Conservation (phyloP, 2,797 vertebrate species). For the Eptatretus atami region DNA sequence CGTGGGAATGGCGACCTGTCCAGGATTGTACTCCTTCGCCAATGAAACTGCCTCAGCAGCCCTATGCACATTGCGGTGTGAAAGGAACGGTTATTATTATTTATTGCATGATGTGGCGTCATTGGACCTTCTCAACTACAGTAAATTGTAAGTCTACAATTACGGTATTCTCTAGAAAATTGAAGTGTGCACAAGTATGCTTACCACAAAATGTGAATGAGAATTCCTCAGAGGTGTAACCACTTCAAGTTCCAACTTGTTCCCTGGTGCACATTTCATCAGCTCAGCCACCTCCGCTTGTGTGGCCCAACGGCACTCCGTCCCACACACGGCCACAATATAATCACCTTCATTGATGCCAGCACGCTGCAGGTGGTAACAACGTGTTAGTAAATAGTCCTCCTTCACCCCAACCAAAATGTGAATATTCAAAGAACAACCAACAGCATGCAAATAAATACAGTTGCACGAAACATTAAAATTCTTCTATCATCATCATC, state of each 20-base stretch:
- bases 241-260: background rate
- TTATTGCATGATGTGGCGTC: no score
- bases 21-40: no score
- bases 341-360: constrained; percentile 3
- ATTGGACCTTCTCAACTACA: no score
- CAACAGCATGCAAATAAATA: background rate
- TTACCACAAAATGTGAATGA: no score
- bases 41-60: no score
- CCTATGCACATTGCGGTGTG: no score
- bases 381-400: no score
- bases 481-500: background rate
- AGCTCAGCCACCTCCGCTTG: constrained; percentile 3
- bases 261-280: background rate
- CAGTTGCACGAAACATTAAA: background rate
- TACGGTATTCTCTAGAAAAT: no score
- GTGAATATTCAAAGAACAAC: background rate
- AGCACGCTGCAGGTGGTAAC: background rate
- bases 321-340: constrained; percentile 3
- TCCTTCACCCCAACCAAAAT: background rate
- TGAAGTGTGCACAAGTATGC: no score
- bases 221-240: background rate
- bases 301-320: constrained; percentile 1
- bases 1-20: no score
- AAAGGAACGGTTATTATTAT: no score
- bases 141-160: no score